phyloP scores from a whole-genome alignment of 2,888 invertebrate genomes.

The Drosophila ustulata region DNA sequence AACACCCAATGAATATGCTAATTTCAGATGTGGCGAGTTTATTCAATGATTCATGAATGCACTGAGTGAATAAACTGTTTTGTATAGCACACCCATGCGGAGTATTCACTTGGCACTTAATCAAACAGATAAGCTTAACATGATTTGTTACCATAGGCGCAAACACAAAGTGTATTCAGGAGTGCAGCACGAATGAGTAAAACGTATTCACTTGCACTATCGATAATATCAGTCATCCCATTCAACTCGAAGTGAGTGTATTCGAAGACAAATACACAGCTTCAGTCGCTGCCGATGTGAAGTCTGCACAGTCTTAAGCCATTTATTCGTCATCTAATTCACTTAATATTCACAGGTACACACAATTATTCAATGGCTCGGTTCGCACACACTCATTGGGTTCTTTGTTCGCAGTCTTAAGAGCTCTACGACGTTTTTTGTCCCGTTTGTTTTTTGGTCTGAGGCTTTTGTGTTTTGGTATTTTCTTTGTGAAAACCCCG shows the following conservation, averaged over 20 bases:
- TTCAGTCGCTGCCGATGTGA: neutral
- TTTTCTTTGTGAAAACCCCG: conserved; percentile 23
- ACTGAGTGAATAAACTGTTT: neutral
- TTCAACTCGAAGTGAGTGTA: conserved; percentile 8
- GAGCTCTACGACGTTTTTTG: conserved; percentile 8
- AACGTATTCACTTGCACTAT: neutral
- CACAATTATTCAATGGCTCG: conserved; percentile 14
- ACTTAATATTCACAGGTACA: conserved; percentile 5
- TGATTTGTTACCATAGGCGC: neutral
- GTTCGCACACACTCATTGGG: conserved; percentile 12
- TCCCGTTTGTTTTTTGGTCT: neutral
- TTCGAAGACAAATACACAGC: neutral
- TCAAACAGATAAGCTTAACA: neutral
- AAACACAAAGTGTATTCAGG: neutral
- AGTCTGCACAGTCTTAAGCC: neutral
- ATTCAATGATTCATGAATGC: neutral
- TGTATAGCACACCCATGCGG: neutral
- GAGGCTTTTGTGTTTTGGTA: neutral
- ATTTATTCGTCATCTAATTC: conserved; percentile 14
- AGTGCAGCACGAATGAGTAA: neutral
- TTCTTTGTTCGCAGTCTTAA: conserved; percentile 23
- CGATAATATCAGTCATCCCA: neutral
- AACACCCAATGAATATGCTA: neutral
- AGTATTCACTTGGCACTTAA: too few relatives aligned
- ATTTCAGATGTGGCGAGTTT: neutral